Evolutionary conservation across 2,113 vertebrate genomes (phyloP).

Genomic region (Chloroceryle aenea): DNA sequence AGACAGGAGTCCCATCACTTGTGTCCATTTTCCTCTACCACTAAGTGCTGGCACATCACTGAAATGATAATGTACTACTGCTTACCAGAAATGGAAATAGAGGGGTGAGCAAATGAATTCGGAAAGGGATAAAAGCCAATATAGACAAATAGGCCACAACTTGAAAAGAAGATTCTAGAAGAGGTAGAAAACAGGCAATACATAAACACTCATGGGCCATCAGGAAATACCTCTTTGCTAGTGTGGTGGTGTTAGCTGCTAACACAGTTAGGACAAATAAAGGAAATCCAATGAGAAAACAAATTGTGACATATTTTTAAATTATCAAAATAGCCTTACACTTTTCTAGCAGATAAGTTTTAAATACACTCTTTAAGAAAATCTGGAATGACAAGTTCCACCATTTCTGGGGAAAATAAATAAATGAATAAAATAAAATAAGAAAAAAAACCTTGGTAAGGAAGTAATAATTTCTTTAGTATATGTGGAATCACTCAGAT

Average conservation of each 20-base stretch:
- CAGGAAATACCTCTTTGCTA: background rate
- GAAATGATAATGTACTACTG: background rate
- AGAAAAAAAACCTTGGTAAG: background rate
- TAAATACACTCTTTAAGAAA: background rate
- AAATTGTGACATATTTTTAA: background rate
- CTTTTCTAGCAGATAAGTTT: background rate
- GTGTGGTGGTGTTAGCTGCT: background rate
- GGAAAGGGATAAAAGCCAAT: background rate
- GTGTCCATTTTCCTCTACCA: background rate
- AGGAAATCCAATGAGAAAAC: background rate
- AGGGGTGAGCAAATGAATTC: background rate
- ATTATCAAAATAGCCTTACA: background rate
- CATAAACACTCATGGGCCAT: background rate
- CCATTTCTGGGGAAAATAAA: background rate
- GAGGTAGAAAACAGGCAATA: background rate
- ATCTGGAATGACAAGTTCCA: background rate
- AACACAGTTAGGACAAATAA: background rate
- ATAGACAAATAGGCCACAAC: background rate
- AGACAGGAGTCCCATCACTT: background rate
- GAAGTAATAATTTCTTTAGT: slow-evolving; percentile 19
- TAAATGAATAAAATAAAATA: background rate
- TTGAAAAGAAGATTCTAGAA: background rate
- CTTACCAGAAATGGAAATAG: background rate
- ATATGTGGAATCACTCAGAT: background rate
- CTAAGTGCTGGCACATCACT: background rate